Evolutionary conservation across 2,113 vertebrate species (phyloP), one percentile per base, ranked within the genome.

Genomic region (Cricetomys ansorgei): DNA sequence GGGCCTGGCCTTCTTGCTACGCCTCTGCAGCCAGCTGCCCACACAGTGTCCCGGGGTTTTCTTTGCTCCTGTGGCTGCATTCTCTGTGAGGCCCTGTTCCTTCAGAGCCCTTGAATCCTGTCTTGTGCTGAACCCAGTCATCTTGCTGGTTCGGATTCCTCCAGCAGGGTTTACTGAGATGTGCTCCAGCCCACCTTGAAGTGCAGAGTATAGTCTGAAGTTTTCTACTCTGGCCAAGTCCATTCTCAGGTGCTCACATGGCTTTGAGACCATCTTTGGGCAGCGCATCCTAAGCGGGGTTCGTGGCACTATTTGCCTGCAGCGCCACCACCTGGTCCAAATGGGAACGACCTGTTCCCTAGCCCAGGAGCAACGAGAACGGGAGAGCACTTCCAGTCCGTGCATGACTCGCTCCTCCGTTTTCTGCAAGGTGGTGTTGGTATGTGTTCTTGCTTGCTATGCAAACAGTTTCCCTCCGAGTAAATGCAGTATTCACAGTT

Each of bases 241-340:
- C 40, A 0, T 3, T 11, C 43, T 45, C 64, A 0, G 55, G 43
- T 62, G 53, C 53, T 59, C n/a, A 23, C 25, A 4, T 3, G 53
- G 27, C 59, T 62, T 23, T 16, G 53, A 75, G 55, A 50, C 7
- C 40, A 10, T 27, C 40, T 13, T 17, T 12, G 15, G 15, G 69
- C 67, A 27, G 34, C 23, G 2, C 50, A 5, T 3, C 19, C 34
- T 34, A 2, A 12, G 48, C 25, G 23, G 4, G 9, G 29, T 8
- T 37, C 19, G 53, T 10, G 5, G 81, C 97, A 98, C 91, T 94
- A 93, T 97, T 98, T 98, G 97, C 97, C 98, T 98, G 92, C 9
- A 98, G 98, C 98, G 98, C 98, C 98, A 99, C 98, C 98, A 0
- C 83, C 98, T 99, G 98, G 98, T n/a, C 37, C 21, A 89, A 57